Percentiles rank a stretch among this genome's conserved stretches.
Conservation (phyloP, 2,888 invertebrate species). For the Mesoligia furuncula region DNA sequence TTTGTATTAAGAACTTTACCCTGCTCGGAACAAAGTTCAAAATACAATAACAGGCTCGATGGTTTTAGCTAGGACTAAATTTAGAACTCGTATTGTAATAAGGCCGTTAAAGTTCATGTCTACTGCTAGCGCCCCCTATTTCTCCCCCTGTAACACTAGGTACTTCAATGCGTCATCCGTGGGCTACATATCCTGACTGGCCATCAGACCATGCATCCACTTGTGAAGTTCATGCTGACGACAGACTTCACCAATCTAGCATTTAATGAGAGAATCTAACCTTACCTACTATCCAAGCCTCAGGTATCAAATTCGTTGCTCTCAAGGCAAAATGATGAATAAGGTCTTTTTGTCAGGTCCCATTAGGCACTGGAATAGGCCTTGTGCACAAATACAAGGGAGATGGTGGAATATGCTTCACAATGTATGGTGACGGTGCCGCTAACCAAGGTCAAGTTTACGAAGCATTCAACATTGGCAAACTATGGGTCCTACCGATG, state of each 20-base stretch:
- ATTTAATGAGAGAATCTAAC: background rate
- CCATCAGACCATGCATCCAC: background rate
- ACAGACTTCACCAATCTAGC: background rate
- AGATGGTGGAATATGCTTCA: conserved; percentile 13
- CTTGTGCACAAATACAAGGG: conserved; percentile 25
- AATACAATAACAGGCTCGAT: too few species aligned
- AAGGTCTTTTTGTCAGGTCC: conserved; percentile 10
- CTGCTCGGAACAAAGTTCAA: too few species aligned
- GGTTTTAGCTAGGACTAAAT: too few species aligned
- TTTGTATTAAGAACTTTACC: too few species aligned
- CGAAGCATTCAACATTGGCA: conserved; percentile 30
- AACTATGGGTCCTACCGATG: conserved; percentile 28
- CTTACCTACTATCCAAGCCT: background rate
- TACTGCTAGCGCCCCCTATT: background rate
- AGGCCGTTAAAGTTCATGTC: background rate
- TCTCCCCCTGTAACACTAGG: background rate
- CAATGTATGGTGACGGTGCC: conserved; percentile 39
- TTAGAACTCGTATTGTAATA: too few species aligned
- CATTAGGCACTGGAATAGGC: conserved; percentile 29
- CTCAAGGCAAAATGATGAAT: background rate
- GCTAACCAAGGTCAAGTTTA: conserved; percentile 31
- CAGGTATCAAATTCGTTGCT: background rate
- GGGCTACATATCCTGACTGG: background rate
- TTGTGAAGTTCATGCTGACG: background rate
- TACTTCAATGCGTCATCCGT: background rate